Evolutionary conservation across 2,113 vertebrate genomes (phyloP).

Genomic region (Notarius quadriscutis): DNA sequence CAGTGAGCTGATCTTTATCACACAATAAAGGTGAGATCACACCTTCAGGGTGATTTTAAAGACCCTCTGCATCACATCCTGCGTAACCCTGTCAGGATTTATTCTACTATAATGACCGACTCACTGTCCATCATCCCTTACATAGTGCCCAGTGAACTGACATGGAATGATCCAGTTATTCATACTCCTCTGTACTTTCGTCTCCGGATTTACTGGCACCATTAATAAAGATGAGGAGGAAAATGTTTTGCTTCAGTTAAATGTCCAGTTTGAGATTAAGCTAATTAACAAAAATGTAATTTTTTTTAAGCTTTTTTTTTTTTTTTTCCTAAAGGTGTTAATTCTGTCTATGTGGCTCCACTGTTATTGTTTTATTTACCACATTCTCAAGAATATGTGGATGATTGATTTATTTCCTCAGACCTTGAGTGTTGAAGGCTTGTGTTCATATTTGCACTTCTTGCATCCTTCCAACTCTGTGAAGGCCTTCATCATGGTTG

Average conservation of each 20-base stretch:
- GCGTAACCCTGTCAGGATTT: no score
- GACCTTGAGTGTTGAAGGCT: not conserved
- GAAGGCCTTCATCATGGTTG: not conserved
- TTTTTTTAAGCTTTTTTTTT: no score
- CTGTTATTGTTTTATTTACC: no score
- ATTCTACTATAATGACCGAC: no score
- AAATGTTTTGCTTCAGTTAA: not conserved
- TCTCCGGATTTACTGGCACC: not conserved
- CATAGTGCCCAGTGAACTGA: not conserved
- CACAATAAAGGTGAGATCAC: no score
- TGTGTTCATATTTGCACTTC: not conserved
- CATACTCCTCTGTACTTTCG: not conserved
- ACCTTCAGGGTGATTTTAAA: no score
- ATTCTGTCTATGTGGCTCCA: not conserved
- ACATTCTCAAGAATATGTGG: not conserved
- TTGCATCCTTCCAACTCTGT: not conserved
- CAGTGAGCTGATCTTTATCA: no score
- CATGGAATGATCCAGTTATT: not conserved
- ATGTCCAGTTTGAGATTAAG: not conserved
- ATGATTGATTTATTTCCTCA: not conserved
- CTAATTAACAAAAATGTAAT: not conserved
- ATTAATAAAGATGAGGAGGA: not conserved
- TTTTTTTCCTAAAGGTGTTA: not conserved
- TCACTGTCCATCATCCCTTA: no score
- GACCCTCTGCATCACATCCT: no score